Conservation (phyloP, 2,797 vertebrate species). For the Pachyuromys duprasi region DNA sequence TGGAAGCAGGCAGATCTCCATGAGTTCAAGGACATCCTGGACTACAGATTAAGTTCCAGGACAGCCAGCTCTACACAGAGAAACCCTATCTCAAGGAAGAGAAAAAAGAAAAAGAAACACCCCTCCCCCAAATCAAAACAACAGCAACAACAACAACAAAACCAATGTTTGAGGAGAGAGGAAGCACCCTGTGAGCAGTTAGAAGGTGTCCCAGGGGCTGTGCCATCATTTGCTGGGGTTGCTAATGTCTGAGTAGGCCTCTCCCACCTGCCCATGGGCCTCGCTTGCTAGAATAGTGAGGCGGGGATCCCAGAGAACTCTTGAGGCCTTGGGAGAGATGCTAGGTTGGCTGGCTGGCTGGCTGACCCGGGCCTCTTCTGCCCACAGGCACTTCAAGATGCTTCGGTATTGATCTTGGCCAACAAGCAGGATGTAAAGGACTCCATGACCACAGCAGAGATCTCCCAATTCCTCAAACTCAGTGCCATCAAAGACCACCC, state of each 20-base stretch:
- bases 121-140: neutral
- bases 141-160: no score
- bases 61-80: neutral
- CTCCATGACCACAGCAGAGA: constrained; percentile 91
- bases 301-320: neutral
- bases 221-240: neutral
- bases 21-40: neutral
- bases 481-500: constrained; percentile 90
- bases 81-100: neutral
- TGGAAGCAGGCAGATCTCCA: neutral
- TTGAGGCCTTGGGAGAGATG: neutral
- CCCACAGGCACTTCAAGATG: constrained; percentile 89
- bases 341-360: neutral
- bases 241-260: neutral
- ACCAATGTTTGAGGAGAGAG: neutral
- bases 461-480: constrained; percentile 91
- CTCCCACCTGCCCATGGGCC: no score
- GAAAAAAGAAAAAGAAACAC: no score
- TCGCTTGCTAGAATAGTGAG: neutral
- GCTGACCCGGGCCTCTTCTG: neutral
- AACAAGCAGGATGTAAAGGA: constrained; percentile 94
- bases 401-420: constrained; percentile 91
- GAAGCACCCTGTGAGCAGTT: neutral
- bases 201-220: neutral
- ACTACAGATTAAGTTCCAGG: neutral